Conservation (phyloP, 2,797 vertebrate genomes). For the Nyctibius grandis region DNA sequence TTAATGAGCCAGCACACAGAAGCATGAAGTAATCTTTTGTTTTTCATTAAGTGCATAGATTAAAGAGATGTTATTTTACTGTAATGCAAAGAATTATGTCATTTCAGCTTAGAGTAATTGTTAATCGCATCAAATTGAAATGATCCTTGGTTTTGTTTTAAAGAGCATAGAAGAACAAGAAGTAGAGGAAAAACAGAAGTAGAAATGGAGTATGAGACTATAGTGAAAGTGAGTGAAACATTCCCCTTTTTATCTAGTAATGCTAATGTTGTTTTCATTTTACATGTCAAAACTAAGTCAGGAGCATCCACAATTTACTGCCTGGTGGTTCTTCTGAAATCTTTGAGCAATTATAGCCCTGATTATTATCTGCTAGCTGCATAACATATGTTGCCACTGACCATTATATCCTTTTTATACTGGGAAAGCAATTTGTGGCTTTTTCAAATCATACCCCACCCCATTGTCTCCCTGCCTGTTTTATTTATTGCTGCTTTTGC, state of each 20-base stretch:
- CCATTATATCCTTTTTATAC: background rate
- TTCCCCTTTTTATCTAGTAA: constrained; percentile 72
- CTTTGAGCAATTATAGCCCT: constrained; percentile 27
- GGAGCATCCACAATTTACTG: constrained; percentile 34
- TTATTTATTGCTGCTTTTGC: constrained; percentile 43
- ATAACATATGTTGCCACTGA: constrained; percentile 20
- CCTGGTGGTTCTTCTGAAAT: constrained; percentile 37
- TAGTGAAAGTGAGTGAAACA: constrained; percentile 75
- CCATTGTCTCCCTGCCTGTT: constrained; percentile 47
- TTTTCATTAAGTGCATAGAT: constrained; percentile 49
- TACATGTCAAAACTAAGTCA: constrained; percentile 56
- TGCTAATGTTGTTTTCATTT: constrained; percentile 69
- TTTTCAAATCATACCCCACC: constrained; percentile 13
- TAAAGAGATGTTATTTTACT: constrained; percentile 57
- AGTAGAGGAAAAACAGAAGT: constrained; percentile 75
- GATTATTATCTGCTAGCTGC: constrained; percentile 34
- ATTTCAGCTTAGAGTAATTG: constrained; percentile 65
- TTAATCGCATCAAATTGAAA: constrained; percentile 66
- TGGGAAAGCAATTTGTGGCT: background rate
- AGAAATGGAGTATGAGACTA: constrained; percentile 73
- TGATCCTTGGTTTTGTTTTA: constrained; percentile 75
- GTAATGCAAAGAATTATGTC: constrained; percentile 63
- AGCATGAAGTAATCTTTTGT: constrained; percentile 44
- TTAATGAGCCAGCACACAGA: constrained; percentile 14
- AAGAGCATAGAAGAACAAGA: constrained; percentile 76